These are phyloP conservation scores for Crambe crambe DNA, from an alignment of 37 sponge, comb jelly and placozoan genomes.

Conservation along the genomic window DNA sequence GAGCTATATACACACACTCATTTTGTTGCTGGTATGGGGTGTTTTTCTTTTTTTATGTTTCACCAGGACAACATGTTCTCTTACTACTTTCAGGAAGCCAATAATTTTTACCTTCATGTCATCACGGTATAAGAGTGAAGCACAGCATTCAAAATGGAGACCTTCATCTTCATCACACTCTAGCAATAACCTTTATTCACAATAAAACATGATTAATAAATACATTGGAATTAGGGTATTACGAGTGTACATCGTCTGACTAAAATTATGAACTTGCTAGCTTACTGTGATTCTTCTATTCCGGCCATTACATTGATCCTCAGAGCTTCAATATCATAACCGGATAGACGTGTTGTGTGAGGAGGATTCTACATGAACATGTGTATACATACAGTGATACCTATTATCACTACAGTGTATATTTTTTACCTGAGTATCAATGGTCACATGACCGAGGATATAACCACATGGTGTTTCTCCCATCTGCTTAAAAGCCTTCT, in stretches of 20 bases:
- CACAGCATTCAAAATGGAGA: slow-evolving; percentile 32
- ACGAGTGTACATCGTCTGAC: too few relatives aligned
- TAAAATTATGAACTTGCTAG: background rate
- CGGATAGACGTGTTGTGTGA: slow-evolving; percentile 9
- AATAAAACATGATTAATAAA: background rate
- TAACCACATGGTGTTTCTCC: slow-evolving; percentile 21
- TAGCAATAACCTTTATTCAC: slow-evolving; percentile 16
- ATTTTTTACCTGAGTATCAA: slow-evolving; percentile 58
- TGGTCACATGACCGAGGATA: slow-evolving; percentile 59
- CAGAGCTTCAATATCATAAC: slow-evolving; percentile 50
- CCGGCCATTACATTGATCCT: slow-evolving; percentile 44
- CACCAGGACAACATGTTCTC: too few relatives aligned
- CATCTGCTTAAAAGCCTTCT: background rate
- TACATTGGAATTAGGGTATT: too few relatives aligned
- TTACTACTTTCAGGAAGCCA: too few relatives aligned
- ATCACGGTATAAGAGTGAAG: slow-evolving; percentile 30
- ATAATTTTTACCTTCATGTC: background rate
- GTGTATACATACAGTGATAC: too few relatives aligned
- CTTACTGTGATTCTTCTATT: slow-evolving; percentile 44
- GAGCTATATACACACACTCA: too few relatives aligned
- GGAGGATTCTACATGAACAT: background rate
- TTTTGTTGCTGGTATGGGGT: too few relatives aligned
- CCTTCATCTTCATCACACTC: slow-evolving; percentile 39
- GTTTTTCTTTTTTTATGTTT: too few relatives aligned
- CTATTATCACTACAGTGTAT: too few relatives aligned